These are phyloP conservation scores for Nephotettix cincticeps DNA, from an alignment of 1,140 invertebrate species.

Conservation along the genomic window DNA sequence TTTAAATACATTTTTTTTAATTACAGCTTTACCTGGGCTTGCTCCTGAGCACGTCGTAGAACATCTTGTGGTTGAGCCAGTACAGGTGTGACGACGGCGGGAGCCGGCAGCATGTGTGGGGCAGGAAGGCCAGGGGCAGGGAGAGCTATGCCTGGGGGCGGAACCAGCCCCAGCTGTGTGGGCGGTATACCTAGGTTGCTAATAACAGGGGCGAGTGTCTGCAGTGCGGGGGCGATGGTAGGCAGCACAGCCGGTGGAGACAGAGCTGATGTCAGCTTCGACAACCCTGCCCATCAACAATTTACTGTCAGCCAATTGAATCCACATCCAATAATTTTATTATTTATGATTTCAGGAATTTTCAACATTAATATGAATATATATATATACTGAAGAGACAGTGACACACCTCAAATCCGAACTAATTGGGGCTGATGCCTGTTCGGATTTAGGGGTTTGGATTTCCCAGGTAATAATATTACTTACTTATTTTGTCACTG, in stretches of 20 bases:
- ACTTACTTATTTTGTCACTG: no score
- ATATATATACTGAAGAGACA: no score
- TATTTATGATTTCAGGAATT: no score
- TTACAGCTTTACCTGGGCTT: no score
- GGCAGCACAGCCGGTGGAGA: constrained; percentile 38
- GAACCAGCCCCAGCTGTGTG: constrained; percentile 37
- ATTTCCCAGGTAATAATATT: no score
- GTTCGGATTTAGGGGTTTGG: no score
- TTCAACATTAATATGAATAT: no score
- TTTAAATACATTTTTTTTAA: no score
- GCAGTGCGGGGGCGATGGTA: constrained; percentile 37
- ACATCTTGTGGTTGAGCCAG: constrained; percentile 48
- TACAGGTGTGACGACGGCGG: constrained; percentile 58
- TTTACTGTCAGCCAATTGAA: background rate
- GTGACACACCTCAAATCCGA: no score
- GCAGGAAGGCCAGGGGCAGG: constrained; percentile 51
- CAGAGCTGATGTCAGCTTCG: constrained; percentile 41
- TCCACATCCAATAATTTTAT: no score
- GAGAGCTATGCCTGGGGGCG: constrained; percentile 62
- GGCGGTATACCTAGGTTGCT: constrained; percentile 30
- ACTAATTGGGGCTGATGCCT: no score
- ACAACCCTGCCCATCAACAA: constrained; percentile 38
- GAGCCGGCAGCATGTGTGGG: constrained; percentile 48
- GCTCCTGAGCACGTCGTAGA: constrained; percentile 61
- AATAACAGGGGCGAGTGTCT: constrained; percentile 38